Percentiles rank a stretch among this genome's conserved stretches.
These are phyloP conservation scores for Eupithecia pulchellata DNA, from an alignment of 2,888 invertebrate species.

Conservation along the genomic window DNA sequence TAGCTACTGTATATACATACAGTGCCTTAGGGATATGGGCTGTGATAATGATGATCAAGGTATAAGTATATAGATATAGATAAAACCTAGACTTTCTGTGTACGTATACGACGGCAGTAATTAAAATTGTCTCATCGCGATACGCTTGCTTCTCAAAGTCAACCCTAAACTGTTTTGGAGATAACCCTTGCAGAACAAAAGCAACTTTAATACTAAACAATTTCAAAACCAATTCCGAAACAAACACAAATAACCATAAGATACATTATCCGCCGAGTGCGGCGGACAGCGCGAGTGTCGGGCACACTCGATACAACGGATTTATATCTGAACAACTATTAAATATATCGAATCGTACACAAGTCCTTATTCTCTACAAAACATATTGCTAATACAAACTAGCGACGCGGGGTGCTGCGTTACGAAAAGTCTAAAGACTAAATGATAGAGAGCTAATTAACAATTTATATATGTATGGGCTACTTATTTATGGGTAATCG, in stretches of 20 bases:
- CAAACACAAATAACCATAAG: slow-evolving; percentile 17
- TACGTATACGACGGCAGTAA: background rate
- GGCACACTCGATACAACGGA: slow-evolving; percentile 53
- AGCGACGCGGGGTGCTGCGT: background rate
- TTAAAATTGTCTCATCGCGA: background rate
- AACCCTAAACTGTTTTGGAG: background rate
- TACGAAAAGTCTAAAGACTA: background rate
- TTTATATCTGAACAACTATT: slow-evolving; percentile 52
- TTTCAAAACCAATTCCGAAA: slow-evolving; percentile 18
- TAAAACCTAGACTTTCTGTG: too few species aligned
- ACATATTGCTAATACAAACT: background rate
- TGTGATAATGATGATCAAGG: too few species aligned
- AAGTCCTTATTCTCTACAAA: background rate
- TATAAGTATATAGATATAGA: too few species aligned
- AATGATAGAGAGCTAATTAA: background rate
- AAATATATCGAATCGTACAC: slow-evolving; percentile 27
- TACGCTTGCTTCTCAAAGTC: background rate
- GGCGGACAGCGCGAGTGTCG: slow-evolving; percentile 48
- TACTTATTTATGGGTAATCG: too few species aligned
- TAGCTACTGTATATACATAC: too few species aligned
- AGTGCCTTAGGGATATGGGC: too few species aligned
- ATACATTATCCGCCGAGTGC: slow-evolving; percentile 46
- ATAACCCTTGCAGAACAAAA: background rate
- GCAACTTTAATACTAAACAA: slow-evolving; percentile 1
- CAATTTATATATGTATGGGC: too few species aligned